Evolutionary conservation across 2,113 vertebrate genomes (phyloP).

Genomic region (Notechis scutatus): DNA sequence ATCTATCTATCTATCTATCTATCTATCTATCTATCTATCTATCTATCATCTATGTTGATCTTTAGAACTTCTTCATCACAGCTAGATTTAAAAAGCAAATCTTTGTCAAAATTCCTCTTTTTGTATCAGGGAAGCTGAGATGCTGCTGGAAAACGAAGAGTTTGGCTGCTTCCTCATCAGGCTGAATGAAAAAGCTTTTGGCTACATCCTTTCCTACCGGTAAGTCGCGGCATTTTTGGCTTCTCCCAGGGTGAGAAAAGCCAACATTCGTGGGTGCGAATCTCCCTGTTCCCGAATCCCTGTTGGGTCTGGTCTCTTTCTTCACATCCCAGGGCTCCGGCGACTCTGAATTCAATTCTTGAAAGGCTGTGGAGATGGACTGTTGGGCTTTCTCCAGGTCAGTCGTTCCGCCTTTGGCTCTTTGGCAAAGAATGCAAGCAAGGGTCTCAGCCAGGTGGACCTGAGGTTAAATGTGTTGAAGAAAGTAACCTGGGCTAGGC

Average conservation of each 20-base stretch:
- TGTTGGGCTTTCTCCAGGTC: neutral
- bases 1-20: neutral
- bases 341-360: neutral
- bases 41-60: neutral
- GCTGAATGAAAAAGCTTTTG: constrained; percentile 78
- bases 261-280: neutral
- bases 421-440: neutral
- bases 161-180: constrained; percentile 82
- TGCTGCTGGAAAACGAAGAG: constrained; percentile 72
- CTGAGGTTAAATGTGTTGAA: neutral
- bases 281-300: neutral
- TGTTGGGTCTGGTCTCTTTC: neutral
- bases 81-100: neutral
- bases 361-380: neutral
- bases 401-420: neutral
- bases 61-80: neutral
- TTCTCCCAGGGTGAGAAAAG: neutral
- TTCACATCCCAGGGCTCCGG: neutral
- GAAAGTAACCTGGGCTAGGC: neutral
- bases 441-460: neutral
- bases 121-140: constrained; percentile 77
- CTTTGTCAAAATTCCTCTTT: neutral
- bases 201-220: constrained; percentile 86
- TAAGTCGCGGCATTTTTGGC: constrained; percentile 53
- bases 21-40: neutral